Evolutionary conservation across 2,888 invertebrate species (phyloP).

Genomic region (Drosophila rubida): DNA sequence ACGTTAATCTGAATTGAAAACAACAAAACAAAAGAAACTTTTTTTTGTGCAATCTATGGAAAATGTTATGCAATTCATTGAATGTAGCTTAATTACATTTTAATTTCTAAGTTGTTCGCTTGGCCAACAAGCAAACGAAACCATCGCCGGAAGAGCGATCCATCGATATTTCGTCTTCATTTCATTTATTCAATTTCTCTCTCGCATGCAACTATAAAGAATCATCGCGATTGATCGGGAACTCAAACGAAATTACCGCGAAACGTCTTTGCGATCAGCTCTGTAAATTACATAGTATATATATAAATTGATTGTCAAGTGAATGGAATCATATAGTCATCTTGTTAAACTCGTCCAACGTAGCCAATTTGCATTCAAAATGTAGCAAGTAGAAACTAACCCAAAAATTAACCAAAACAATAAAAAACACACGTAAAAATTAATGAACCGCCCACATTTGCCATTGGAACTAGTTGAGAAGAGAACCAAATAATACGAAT

Average conservation of each 20-base stretch:
- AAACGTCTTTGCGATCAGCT: neutral
- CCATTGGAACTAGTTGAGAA: slow-evolving; percentile 34
- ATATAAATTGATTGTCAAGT: neutral
- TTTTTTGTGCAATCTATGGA: slow-evolving; percentile 42
- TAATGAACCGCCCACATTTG: slow-evolving; percentile 37
- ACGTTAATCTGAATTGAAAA: slow-evolving; percentile 37
- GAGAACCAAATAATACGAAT: slow-evolving; percentile 9
- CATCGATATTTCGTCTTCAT: neutral
- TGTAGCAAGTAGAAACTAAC: slow-evolving; percentile 33
- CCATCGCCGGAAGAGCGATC: slow-evolving; percentile 9
- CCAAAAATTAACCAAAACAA: slow-evolving; percentile 5
- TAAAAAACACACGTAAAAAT: neutral
- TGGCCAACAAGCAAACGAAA: slow-evolving; percentile 29
- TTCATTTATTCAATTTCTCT: slow-evolving; percentile 4
- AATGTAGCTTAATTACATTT: slow-evolving; percentile 12
- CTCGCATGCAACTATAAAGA: neutral
- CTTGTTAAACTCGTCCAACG: slow-evolving; percentile 47
- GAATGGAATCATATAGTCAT: slow-evolving; percentile 31
- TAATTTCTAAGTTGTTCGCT: slow-evolving; percentile 26
- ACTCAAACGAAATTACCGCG: too few species aligned
- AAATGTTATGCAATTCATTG: slow-evolving; percentile 35
- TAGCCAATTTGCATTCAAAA: slow-evolving; percentile 58
- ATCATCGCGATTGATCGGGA: too few species aligned
- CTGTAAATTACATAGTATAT: neutral
- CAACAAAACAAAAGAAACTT: slow-evolving; percentile 1